These are phyloP conservation scores for Hymenochirus boettgeri DNA, from an alignment of 2,113 vertebrate genomes.

Conservation along the genomic window DNA sequence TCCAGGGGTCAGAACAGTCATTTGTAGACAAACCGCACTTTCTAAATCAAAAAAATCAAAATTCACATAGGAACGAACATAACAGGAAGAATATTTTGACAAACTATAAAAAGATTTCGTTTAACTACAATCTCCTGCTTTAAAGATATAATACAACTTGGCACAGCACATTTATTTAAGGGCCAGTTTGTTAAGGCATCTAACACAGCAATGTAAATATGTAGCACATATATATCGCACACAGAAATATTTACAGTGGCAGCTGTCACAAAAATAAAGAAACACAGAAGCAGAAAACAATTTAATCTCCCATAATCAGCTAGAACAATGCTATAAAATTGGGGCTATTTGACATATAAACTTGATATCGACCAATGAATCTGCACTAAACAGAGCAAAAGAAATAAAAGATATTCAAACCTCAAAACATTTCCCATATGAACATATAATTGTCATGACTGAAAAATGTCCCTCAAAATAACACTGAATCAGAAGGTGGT, in stretches of 20 bases:
- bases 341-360: constrained; percentile 3
- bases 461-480: too few species aligned
- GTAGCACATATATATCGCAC: not conserved
- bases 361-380: not conserved
- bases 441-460: too few species aligned
- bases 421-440: too few species aligned
- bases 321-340: not conserved
- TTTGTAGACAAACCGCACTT: too few species aligned
- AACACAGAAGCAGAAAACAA: constrained; percentile 11
- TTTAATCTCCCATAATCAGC: constrained; percentile 22
- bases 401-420: not conserved
- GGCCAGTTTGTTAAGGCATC: not conserved
- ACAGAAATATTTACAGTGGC: constrained; percentile 20
- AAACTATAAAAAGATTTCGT: too few species aligned
- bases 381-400: not conserved
- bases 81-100: too few species aligned
- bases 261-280: constrained; percentile 19
- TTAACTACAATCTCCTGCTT: too few species aligned
- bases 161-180: not conserved
- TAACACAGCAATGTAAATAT: not conserved
- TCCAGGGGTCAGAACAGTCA: too few species aligned
- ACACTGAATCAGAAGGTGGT: too few species aligned
- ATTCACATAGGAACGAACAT: too few species aligned
- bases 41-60: too few species aligned
- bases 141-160: not conserved